Evolutionary conservation across 1,140 invertebrate genomes (phyloP), one percentile per base, ranked within the genome.

Genomic region (Amphibalanus amphitrite): DNA sequence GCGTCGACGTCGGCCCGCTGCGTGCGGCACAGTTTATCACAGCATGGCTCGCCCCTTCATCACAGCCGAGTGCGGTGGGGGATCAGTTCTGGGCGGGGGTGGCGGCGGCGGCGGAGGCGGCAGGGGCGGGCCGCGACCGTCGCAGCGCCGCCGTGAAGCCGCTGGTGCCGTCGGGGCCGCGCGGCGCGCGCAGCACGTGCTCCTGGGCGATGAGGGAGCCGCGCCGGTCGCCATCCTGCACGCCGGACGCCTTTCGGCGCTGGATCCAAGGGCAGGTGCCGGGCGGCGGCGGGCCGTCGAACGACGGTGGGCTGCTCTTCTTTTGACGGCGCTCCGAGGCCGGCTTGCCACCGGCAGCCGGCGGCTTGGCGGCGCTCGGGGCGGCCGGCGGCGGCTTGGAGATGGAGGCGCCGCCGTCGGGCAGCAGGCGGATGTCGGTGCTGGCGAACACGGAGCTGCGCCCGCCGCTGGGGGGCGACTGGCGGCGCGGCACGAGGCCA

Each of bases 81-180:
- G 47, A 20, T 59, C 23, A 59, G 47, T 13, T 23, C 17, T 59
- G 47, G 17, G 47, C 47, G 47, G 47, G 13, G 47, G 23, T 20
- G 17, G 47, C 6, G 47, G 47, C 47, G 17, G 47, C 6, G 47
- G 47, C 47, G 47, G 33, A 15, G 33, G 33, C 15, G 33, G 33
- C 33, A 38, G 47, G 13, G 10, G 47, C 47, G 47, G 23, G 17
- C 47, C 13, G 20, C 47, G 47, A 59, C 47, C 47, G 47, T 3
- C 47, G 6, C 20, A 59, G 47, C 13, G 6, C 47, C 10, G 13
- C 20, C 47, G 47, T 59, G 75, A 94, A 93, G 33, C 92, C 92
- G 69, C 85, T 84, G 29, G 89, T 89, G 29, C 90, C 91, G 67
- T 93, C 91, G 4, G 92, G 92, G 13, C 90, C 91, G 72, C 86